These are phyloP conservation scores for Fistularia commersonii DNA, from an alignment of 2,797 vertebrate genomes.

Conservation along the genomic window DNA sequence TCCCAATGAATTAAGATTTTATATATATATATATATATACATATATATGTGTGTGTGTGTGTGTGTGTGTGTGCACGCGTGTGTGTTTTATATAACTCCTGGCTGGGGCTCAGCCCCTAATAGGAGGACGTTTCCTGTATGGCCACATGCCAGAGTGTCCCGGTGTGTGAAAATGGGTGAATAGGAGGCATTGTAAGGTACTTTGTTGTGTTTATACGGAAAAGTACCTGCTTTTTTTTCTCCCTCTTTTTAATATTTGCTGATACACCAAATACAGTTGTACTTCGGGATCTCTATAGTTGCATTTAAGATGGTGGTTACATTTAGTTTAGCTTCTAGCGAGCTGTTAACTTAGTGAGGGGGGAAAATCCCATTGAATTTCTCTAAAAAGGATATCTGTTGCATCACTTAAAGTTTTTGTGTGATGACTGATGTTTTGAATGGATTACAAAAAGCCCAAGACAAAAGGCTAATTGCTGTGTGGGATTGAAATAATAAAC, in stretches of 20 bases:
- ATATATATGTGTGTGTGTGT: no score
- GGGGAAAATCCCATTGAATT: conserved; percentile 38
- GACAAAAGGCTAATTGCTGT: conserved; percentile 35
- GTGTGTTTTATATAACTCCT: conserved; percentile 1
- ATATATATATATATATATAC: no score
- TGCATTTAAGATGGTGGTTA: conserved; percentile 39
- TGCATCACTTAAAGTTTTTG: conserved; percentile 63
- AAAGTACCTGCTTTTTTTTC: conserved; percentile 3
- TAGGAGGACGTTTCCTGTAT: conserved; percentile 4
- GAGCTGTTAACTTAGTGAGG: conserved; percentile 25
- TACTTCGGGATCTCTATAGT: conserved; percentile 42
- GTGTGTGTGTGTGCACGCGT: no score
- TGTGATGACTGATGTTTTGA: conserved; percentile 45
- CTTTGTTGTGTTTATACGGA: conserved; percentile 8
- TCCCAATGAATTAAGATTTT: no score
- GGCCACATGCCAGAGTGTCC: conserved; percentile 4
- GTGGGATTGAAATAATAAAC: conserved; percentile 44
- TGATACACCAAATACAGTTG: conserved; percentile 44
- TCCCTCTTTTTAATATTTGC: conserved; percentile 30
- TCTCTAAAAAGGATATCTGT: conserved; percentile 45
- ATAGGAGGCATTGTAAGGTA: conserved; percentile 1
- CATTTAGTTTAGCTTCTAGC: conserved; percentile 29
- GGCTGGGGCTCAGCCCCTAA: conserved; percentile 6
- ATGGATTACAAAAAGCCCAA: conserved; percentile 22
- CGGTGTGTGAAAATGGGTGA: conserved; percentile 2